A percentile compares a stretch with the other conserved stretches of the same genome.
phyloP scores from a whole-genome alignment of 2,888 invertebrate species.

The Macrosoma leucophasiata region DNA sequence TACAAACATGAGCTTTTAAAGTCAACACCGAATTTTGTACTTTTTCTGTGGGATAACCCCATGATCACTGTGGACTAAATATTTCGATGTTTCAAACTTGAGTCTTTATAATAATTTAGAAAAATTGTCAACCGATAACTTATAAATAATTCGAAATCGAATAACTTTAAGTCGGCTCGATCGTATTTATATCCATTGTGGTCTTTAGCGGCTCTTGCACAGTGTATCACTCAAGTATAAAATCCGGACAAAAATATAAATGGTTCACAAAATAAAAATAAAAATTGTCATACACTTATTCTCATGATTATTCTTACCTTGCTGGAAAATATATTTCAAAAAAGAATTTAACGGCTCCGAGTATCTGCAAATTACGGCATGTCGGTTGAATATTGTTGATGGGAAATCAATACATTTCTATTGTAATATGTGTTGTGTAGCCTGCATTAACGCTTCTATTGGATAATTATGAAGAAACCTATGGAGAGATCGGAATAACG shows the following conservation, averaged over 20 bases:
- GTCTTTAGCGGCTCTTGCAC: conserved; percentile 62
- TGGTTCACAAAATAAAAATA: conserved; percentile 30
- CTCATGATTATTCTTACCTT: conserved; percentile 39
- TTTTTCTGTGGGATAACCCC: conserved; percentile 66
- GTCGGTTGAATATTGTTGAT: conserved; percentile 67
- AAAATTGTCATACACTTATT: conserved; percentile 31
- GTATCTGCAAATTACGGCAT: conserved; percentile 72
- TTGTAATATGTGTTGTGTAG: conserved; percentile 72
- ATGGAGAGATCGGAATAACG: conserved; percentile 71
- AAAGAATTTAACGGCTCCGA: conserved; percentile 65
- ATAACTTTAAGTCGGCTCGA: conserved; percentile 45
- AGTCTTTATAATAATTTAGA: conserved; percentile 68
- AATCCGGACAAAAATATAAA: conserved; percentile 54
- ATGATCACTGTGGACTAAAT: conserved; percentile 71
- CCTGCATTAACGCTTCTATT: conserved; percentile 64
- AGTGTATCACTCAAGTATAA: conserved; percentile 67
- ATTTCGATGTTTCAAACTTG: conserved; percentile 72
- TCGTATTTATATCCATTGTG: conserved; percentile 68
- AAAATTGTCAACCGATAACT: conserved; percentile 71
- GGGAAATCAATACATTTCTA: conserved; percentile 71
- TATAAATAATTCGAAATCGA: conserved; percentile 46
- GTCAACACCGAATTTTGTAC: conserved; percentile 76
- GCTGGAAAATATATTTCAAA: conserved; percentile 57
- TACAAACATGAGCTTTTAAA: conserved; percentile 65
- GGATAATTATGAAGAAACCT: conserved; percentile 61